Conservation (phyloP, 2,113 vertebrate species). For the Orthonyx spaldingii region DNA sequence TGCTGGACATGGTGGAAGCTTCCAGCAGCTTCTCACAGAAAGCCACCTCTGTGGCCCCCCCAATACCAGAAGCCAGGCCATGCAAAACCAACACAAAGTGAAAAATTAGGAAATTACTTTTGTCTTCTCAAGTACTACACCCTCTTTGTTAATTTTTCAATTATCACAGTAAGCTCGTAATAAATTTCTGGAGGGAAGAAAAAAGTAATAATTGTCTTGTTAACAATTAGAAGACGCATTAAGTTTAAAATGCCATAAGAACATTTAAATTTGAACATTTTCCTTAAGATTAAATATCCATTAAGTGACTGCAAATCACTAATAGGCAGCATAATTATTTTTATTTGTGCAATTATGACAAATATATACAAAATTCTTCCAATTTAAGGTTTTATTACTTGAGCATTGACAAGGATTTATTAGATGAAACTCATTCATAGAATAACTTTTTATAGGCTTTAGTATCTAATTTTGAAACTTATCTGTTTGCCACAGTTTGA, state of each 20-base stretch:
- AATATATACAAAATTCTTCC: neutral
- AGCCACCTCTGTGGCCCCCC: neutral
- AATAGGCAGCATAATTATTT: neutral
- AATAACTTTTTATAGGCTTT: neutral
- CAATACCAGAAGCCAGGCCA: neutral
- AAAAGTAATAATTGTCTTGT: neutral
- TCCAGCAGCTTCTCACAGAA: neutral
- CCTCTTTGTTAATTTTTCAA: neutral
- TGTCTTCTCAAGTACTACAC: neutral
- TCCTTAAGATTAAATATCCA: neutral
- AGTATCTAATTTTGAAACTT: constrained; percentile 4
- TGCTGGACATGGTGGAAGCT: neutral
- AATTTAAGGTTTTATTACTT: neutral
- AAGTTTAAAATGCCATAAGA: neutral
- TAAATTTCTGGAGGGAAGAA: neutral
- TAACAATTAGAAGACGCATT: neutral
- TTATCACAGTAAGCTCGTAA: neutral
- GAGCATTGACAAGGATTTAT: neutral
- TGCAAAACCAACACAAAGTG: neutral
- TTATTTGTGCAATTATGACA: neutral
- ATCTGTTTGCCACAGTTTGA: neutral
- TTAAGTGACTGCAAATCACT: neutral
- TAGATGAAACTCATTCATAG: neutral
- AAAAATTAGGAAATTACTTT: neutral
- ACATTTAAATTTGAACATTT: neutral